Conservation (phyloP, 1,140 invertebrate genomes). For the Mactra quadrangularis region DNA sequence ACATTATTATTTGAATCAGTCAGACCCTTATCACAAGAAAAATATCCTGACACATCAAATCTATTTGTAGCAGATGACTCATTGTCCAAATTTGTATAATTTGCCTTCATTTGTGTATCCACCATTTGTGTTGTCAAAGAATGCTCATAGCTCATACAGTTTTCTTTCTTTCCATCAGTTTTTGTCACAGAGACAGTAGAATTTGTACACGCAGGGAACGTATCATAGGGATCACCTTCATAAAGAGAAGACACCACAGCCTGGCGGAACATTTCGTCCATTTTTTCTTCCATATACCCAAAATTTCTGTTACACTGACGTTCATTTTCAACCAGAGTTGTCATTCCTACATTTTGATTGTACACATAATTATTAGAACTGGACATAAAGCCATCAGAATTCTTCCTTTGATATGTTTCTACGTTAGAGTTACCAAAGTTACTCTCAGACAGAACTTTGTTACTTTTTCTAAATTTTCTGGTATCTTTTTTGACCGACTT, state of each 20-base stretch:
- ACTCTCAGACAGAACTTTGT: background rate
- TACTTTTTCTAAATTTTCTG: background rate
- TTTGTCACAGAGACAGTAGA: no score
- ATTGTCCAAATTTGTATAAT: no score
- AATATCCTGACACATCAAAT: no score
- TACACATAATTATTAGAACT: slow-evolving; percentile 4
- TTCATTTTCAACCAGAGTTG: background rate
- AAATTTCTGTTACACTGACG: slow-evolving; percentile 36
- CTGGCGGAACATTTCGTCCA: background rate
- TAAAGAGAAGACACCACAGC: background rate
- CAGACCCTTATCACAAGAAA: no score
- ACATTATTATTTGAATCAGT: no score
- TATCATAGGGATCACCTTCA: no score
- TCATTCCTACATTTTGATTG: background rate
- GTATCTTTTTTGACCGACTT: background rate
- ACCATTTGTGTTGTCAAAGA: no score
- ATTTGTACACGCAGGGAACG: no score
- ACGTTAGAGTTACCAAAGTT: background rate
- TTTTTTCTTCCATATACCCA: background rate
- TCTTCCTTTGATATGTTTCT: background rate
- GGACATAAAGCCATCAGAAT: background rate
- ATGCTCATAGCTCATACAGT: no score
- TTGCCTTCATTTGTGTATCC: no score
- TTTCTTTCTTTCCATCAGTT: no score
- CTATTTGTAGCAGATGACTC: no score